These are phyloP conservation scores for Burhinus oedicnemus DNA, from an alignment of 2,113 vertebrate genomes.

Conservation along the genomic window DNA sequence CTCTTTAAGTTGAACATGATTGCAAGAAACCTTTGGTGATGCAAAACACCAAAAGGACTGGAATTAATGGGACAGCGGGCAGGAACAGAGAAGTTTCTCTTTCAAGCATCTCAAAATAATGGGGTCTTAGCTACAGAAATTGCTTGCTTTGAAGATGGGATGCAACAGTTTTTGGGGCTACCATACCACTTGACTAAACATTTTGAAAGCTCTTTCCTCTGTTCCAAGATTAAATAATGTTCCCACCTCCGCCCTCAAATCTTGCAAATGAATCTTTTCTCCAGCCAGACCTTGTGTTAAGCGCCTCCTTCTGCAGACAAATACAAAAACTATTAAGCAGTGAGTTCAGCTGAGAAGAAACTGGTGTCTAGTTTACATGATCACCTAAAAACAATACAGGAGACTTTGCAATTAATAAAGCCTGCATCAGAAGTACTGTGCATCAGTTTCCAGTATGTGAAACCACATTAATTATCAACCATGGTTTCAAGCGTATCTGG, in stretches of 20 bases:
- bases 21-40: background rate
- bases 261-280: background rate
- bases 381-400: background rate
- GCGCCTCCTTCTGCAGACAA: background rate
- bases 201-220: background rate
- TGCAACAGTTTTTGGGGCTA: rapidly evolving
- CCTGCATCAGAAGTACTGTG: background rate
- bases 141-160: background rate
- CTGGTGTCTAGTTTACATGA: background rate
- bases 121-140: background rate
- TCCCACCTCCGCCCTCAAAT: background rate
- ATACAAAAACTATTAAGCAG: background rate
- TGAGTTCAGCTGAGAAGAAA: background rate
- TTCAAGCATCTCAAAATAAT: background rate
- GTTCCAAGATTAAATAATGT: background rate
- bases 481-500: background rate
- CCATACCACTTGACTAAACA: background rate
- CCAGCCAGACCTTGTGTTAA: background rate
- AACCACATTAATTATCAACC: background rate
- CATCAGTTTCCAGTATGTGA: background rate
- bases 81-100: background rate
- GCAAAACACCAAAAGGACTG: background rate
- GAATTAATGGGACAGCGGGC: background rate
- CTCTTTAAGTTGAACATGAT: background rate
- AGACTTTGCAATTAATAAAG: background rate